These are phyloP conservation scores for Hoplodrina blanda DNA, from an alignment of 2,888 invertebrate species.

Conservation along the genomic window DNA sequence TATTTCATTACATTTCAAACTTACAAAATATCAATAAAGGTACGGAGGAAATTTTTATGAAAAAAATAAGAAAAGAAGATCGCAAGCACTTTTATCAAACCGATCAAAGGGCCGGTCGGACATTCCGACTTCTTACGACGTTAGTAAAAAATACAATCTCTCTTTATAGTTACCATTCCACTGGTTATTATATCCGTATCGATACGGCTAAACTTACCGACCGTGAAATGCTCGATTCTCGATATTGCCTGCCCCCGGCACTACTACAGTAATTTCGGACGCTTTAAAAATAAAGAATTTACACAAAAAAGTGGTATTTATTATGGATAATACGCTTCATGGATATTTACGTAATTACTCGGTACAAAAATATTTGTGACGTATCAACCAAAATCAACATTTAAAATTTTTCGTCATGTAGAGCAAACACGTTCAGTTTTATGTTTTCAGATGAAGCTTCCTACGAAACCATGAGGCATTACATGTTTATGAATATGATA, in stretches of 20 bases:
- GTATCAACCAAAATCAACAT: conserved; percentile 4
- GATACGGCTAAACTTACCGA: conserved; percentile 88
- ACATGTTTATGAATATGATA: neutral
- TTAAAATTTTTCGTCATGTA: neutral
- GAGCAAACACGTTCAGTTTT: conserved; percentile 14
- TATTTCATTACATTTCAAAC: conserved; percentile 69
- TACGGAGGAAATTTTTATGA: conserved; percentile 78
- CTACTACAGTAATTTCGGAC: conserved; percentile 76
- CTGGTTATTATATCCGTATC: conserved; percentile 90
- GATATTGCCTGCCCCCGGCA: conserved; percentile 82
- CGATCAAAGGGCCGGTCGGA: conserved; percentile 90
- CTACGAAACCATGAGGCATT: conserved; percentile 6
- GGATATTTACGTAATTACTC: conserved; percentile 50
- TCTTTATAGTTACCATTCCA: conserved; percentile 91
- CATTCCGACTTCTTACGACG: conserved; percentile 90
- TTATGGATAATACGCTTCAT: conserved; percentile 51
- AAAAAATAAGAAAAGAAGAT: conserved; percentile 81
- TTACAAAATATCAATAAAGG: conserved; percentile 83
- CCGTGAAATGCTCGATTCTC: conserved; percentile 87
- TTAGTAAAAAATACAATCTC: conserved; percentile 91
- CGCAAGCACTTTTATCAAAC: conserved; percentile 88
- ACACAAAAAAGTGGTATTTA: conserved; percentile 56
- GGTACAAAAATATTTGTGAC: conserved; percentile 46
- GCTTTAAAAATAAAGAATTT: conserved; percentile 71
- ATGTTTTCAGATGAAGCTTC: neutral